phyloP scores from a whole-genome alignment of 1,140 invertebrate species.

The Euura lappo region DNA sequence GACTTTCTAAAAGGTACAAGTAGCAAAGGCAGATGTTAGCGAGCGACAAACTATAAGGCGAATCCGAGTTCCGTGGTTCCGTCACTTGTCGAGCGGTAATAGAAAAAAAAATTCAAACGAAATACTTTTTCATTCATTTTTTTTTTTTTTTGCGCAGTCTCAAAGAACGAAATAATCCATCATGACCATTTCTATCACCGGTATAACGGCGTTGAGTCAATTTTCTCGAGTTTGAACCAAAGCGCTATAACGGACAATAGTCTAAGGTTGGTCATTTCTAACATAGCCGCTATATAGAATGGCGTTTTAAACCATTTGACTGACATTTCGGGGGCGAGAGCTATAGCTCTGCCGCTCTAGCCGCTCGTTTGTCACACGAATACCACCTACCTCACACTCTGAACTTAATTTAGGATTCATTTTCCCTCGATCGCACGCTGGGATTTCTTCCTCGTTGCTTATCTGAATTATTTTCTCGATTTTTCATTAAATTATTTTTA shows the following conservation, averaged over 20 bases:
- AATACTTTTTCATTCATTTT: too few species aligned
- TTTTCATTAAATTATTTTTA: too few species aligned
- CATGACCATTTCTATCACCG: too few species aligned
- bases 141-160: too few species aligned
- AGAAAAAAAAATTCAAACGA: too few species aligned
- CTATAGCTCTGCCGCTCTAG: not conserved
- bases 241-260: too few species aligned
- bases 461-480: not conserved
- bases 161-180: too few species aligned
- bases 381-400: not conserved
- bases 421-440: slow-evolving; percentile 23
- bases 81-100: too few species aligned
- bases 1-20: slow-evolving; percentile 44
- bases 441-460: slow-evolving; percentile 21
- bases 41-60: not conserved
- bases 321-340: slow-evolving; percentile 53
- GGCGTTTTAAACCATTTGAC: slow-evolving; percentile 38
- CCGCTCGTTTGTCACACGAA: slow-evolving; percentile 54
- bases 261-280: not conserved
- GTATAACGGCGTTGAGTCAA: too few species aligned
- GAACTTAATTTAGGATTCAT: slow-evolving; percentile 33
- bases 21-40: slow-evolving; percentile 32
- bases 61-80: too few species aligned
- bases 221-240: too few species aligned
- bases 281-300: slow-evolving; percentile 18